Conservation (phyloP, 2,888 invertebrate species). For the Agrotis clavis region DNA sequence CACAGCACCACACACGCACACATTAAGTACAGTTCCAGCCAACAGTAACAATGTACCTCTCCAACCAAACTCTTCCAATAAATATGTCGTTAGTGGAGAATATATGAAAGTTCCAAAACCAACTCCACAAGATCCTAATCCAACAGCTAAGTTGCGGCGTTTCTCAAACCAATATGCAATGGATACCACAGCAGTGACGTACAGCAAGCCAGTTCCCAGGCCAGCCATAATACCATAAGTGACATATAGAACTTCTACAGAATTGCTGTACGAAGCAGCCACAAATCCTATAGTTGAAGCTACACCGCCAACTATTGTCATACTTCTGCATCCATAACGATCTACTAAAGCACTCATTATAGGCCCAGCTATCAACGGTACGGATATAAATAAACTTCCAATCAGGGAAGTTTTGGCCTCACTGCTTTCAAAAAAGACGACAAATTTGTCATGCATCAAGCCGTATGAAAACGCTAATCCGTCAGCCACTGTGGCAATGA, state of each 20-base stretch:
- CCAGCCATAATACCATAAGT: conserved; percentile 97
- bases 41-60: conserved; percentile 94
- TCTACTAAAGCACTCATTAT: conserved; percentile 96
- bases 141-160: conserved; percentile 96
- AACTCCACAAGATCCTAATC: conserved; percentile 96
- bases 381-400: conserved; percentile 96
- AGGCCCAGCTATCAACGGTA: conserved; percentile 96
- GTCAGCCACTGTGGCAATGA: conserved; percentile 97
- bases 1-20: conserved; percentile 96
- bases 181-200: conserved; percentile 97
- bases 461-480: conserved; percentile 98
- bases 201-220: conserved; percentile 95
- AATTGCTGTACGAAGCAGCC: conserved; percentile 93
- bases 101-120: conserved; percentile 97
- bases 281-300: conserved; percentile 95
- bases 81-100: conserved; percentile 95
- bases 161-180: conserved; percentile 98
- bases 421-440: conserved; percentile 94
- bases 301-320: conserved; percentile 94
- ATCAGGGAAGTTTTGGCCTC: conserved; percentile 97
- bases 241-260: conserved; percentile 94
- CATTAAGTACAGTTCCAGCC: conserved; percentile 96
- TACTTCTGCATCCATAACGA: conserved; percentile 95
- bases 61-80: conserved; percentile 95
- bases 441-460: conserved; percentile 95